Evolutionary conservation across 1,140 invertebrate genomes (phyloP), one percentile per base, ranked within the genome.

Genomic region (Antheraea mylitta): DNA sequence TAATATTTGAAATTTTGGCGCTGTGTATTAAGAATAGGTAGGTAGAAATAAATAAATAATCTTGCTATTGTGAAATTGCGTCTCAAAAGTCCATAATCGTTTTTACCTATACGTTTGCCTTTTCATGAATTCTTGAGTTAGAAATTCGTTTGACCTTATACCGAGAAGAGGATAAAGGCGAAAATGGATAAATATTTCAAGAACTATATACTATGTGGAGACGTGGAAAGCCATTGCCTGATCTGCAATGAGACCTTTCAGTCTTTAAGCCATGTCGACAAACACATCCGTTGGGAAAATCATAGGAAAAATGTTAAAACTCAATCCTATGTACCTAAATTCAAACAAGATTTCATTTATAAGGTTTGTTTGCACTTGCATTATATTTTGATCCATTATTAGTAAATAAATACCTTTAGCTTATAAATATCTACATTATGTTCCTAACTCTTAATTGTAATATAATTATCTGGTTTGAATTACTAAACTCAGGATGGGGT

Each of bases 141-240:
- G 13, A 2, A 13, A 53, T 13, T 53, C 5, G 16, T 53, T 53
- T 53, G 5, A 13, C 5, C 16, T 6, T 53, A 13, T 53, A 53
- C 22, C 22, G 4, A 53, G 9, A 16, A 16, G 45, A 53, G 5
- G 45, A n/a, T n/a, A 13, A 53, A 53, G 45, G 16, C 13, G 45
- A 16, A 53, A 13, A n/a, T 53, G 45, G 16, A 53, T 62, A 83
- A 79, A 66, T 87, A 82, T 71, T 78, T 59, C 36, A 85, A 81
- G 42, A 85, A 87, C 60, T 79, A 83, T 67, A 83, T 89, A 62
- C 61, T 89, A 38, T 83, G 76, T 36, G 85, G 82, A 8, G 79
- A 86, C n/a, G 66, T 82, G 16, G 72, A 85, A 63, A 79, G 73
- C 36, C 72, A 79, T 66, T 89, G 86, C 58, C 48, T 89, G 7